These are phyloP conservation scores for Cichladusa arquata DNA, from an alignment of 2,113 vertebrate species.

Conservation along the genomic window DNA sequence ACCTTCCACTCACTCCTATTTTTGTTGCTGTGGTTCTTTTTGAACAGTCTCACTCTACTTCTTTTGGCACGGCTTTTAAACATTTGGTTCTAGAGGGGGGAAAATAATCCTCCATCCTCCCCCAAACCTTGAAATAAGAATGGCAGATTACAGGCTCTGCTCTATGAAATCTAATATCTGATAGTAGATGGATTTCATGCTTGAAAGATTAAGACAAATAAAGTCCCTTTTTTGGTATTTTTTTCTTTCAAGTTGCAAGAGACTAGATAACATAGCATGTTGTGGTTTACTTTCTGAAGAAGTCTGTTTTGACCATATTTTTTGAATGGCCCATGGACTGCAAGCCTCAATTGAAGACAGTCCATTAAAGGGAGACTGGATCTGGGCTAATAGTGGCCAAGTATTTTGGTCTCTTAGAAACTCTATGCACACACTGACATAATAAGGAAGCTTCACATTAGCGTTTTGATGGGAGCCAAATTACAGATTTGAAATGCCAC, in stretches of 20 bases:
- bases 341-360: background rate
- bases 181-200: background rate
- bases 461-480: background rate
- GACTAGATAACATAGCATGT: background rate
- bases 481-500: background rate
- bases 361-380: background rate
- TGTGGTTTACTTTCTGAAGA: background rate
- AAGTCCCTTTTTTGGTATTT: background rate
- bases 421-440: background rate
- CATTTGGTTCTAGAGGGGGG: background rate
- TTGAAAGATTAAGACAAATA: background rate
- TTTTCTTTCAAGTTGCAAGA: background rate
- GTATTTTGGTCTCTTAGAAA: background rate
- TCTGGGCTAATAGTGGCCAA: background rate
- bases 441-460: background rate
- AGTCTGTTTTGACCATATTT: background rate
- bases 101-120: background rate
- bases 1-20: background rate
- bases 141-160: background rate
- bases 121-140: background rate
- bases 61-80: slow-evolving; percentile 31
- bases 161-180: background rate
- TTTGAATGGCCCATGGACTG: background rate
- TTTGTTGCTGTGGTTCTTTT: slow-evolving; percentile 31
- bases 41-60: background rate